A percentile compares a stretch with the other conserved stretches of the same genome.
Conservation (phyloP, 2,797 vertebrate genomes). For the Arnoldichthys spilopterus region DNA sequence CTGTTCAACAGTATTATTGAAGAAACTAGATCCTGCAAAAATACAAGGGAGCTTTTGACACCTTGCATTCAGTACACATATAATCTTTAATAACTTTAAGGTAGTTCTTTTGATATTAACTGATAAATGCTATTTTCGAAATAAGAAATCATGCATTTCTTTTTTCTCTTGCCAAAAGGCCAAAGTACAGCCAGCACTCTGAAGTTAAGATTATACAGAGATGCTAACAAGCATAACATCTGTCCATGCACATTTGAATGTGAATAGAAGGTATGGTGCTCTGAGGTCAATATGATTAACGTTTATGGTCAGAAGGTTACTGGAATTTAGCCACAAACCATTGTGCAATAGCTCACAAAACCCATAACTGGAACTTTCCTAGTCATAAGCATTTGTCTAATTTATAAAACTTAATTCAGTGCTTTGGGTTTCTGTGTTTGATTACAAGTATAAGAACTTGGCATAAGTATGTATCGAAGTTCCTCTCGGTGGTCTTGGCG, state of each 20-base stretch:
- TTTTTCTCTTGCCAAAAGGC: constrained; percentile 45
- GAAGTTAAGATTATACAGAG: constrained; percentile 35
- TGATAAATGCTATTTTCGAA: constrained; percentile 48
- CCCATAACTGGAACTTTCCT: too few species aligned
- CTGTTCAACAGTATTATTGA: constrained; percentile 39
- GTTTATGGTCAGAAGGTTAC: constrained; percentile 44
- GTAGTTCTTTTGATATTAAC: constrained; percentile 50
- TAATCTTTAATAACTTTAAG: constrained; percentile 28
- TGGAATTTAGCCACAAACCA: constrained; percentile 30
- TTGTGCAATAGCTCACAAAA: not conserved
- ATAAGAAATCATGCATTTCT: constrained; percentile 43
- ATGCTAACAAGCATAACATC: constrained; percentile 52
- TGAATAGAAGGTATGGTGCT: constrained; percentile 34
- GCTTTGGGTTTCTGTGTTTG: too few species aligned
- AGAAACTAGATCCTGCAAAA: constrained; percentile 33
- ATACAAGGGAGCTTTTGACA: constrained; percentile 31
- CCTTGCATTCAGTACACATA: constrained; percentile 33
- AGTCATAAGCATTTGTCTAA: too few species aligned
- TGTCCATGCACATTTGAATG: constrained; percentile 15
- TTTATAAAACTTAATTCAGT: too few species aligned
- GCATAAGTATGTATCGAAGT: too few species aligned
- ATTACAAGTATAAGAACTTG: too few species aligned
- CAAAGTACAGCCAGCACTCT: constrained; percentile 46
- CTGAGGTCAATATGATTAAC: constrained; percentile 12
- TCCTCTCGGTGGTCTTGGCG: too few species aligned